Base-by-base conservation (phyloP, 2,797 vertebrate species). In the Oryzias sinensis region DNA sequence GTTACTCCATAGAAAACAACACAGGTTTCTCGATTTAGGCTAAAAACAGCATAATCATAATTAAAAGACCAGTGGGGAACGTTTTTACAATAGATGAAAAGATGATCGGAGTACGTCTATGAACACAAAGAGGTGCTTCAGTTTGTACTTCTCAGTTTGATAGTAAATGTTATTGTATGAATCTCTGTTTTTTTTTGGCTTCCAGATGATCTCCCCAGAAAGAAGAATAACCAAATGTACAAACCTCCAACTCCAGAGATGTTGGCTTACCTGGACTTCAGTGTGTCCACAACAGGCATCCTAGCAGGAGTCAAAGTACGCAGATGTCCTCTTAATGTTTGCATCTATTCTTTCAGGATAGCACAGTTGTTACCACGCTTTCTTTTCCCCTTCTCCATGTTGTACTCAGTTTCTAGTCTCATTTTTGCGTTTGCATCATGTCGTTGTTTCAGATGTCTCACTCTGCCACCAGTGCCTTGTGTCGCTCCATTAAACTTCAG, bases 241-340 rank as follows among this genome's bases (percentile, higher is more conserved):
- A 94, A 95, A 78, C 95, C 96, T 6, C 72, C 93, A 0, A 94
- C 95, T 55, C 94, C 96, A 0, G 96, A 98, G 54, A 93, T 90
- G 90, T 82, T 98, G 7, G 97, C 97, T 0, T 98, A 98, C 81
- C 84, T 98, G 91, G 97, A 98, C 91, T 98, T 98, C 90, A 98
- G 97, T 2, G 97, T 98, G 62, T 98, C 96, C 20, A 98, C 97
- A 11, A 98, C 95, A 1, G 97, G 97, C 56, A 97, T 98, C 83
- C 83, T 98, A 53, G 96, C 97, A 2, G 97, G 97, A 47, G 97
- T 98, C 72, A 98, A 98, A 94, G 96, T 98, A 79, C 1, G 81
- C 65, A 47, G 24, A 27, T 47, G 7, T 40, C 16, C 1, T 20
- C 11, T 37, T 56, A 18, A 20, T 8, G 15, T 50, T 17, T 50